These are phyloP conservation scores for Agriopis marginaria DNA, from an alignment of 2,888 invertebrate genomes.

Conservation along the genomic window DNA sequence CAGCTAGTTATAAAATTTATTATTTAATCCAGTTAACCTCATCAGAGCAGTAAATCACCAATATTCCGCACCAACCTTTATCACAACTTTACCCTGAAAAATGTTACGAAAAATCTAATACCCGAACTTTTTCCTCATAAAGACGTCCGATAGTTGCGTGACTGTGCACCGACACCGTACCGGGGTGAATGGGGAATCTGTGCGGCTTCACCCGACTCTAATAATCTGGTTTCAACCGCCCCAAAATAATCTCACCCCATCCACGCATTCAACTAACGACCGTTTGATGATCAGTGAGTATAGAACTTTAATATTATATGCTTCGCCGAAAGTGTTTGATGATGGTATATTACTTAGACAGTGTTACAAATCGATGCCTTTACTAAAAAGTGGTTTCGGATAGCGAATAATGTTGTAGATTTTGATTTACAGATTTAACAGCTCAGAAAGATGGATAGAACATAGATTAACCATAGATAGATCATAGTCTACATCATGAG, in stretches of 20 bases:
- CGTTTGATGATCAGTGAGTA: conserved; percentile 43
- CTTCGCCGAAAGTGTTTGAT: background rate
- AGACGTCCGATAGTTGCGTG: conserved; percentile 38
- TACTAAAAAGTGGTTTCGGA: background rate
- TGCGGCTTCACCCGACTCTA: conserved; percentile 26
- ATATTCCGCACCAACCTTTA: conserved; percentile 22
- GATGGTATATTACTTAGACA: background rate
- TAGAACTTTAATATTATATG: conserved; percentile 35
- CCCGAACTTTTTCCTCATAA: conserved; percentile 26
- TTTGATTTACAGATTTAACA: background rate
- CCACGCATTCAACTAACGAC: conserved; percentile 46
- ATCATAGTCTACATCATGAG: no score
- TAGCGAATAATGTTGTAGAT: background rate
- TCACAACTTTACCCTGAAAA: conserved; percentile 24
- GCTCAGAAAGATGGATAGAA: no score
- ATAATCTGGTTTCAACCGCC: conserved; percentile 20
- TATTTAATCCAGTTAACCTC: conserved; percentile 17
- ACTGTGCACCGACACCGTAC: conserved; percentile 48
- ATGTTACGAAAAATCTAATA: conserved; percentile 21
- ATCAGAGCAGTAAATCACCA: conserved; percentile 9
- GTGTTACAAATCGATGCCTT: background rate
- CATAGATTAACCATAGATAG: no score
- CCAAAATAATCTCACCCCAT: conserved; percentile 46
- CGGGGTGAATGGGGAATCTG: conserved; percentile 51
- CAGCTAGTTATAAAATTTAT: background rate